These are phyloP conservation scores for Lepidochrysops patricia DNA, from an alignment of 2,888 invertebrate genomes.

Conservation along the genomic window DNA sequence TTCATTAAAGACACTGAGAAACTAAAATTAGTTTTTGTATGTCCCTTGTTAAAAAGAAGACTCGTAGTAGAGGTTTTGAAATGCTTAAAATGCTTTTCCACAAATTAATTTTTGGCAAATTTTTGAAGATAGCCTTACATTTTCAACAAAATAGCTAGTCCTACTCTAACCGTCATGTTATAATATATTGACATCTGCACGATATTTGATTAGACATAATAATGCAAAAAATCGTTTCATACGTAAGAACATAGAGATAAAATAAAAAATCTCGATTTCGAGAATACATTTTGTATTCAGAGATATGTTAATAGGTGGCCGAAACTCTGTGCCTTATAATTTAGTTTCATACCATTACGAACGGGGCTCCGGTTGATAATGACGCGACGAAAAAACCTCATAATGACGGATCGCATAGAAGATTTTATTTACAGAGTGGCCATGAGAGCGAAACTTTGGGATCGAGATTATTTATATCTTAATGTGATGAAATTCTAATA, in stretches of 20 bases:
- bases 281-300: constrained; percentile 26
- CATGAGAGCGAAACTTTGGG: background rate
- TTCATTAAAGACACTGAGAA: too few species aligned
- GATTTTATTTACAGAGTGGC: constrained; percentile 20
- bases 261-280: constrained; percentile 27
- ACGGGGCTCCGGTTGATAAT: constrained; percentile 36
- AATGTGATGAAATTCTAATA: too few species aligned
- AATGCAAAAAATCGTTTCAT: background rate
- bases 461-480: background rate
- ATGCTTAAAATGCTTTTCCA: too few species aligned
- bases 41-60: too few species aligned
- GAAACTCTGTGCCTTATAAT: constrained; percentile 55
- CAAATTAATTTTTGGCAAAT: too few species aligned
- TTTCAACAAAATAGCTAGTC: background rate
- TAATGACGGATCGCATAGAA: constrained; percentile 45
- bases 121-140: too few species aligned
- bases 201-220: background rate
- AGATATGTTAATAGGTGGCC: constrained; percentile 64
- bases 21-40: too few species aligned
- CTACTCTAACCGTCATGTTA: background rate
- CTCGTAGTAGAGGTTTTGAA: too few species aligned
- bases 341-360: constrained; percentile 63
- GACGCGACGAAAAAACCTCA: constrained; percentile 30
- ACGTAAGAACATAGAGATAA: background rate
- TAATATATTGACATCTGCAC: background rate